A percentile compares a stretch with the other conserved stretches of the same genome.
Conservation (phyloP, 1,140 invertebrate species). For the Lasioglossum albipes region DNA sequence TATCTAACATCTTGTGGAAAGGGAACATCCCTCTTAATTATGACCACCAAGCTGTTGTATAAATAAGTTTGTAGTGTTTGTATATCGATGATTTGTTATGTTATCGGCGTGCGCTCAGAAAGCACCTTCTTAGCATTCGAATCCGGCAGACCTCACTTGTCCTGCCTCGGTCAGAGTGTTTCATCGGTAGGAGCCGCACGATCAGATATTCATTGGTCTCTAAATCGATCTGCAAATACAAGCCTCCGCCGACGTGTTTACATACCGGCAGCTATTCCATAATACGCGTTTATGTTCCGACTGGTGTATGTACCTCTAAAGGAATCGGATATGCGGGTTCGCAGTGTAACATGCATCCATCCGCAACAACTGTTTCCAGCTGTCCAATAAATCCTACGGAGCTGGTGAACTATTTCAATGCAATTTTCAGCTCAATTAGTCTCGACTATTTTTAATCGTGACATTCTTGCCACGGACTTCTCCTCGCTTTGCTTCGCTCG, state of each 20-base stretch:
- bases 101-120: no score
- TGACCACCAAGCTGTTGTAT: no score
- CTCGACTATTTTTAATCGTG: background rate
- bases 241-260: conserved; percentile 34
- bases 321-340: conserved; percentile 38
- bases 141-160: background rate
- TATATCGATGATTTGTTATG: background rate
- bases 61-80: no score
- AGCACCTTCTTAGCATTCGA: background rate
- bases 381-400: conserved; percentile 11
- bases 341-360: conserved; percentile 13
- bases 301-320: conserved; percentile 5
- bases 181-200: background rate
- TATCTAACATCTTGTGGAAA: no score
- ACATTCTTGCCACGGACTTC: background rate
- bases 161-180: background rate
- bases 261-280: conserved; percentile 41
- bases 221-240: conserved; percentile 35
- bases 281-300: conserved; percentile 54
- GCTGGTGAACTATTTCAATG: background rate
- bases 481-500: no score
- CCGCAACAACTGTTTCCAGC: background rate
- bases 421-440: conserved; percentile 13
- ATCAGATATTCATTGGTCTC: conserved; percentile 41
- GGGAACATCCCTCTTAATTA: no score